Conservation (phyloP, 2,113 vertebrate species). For the Bubo blakistoni region DNA sequence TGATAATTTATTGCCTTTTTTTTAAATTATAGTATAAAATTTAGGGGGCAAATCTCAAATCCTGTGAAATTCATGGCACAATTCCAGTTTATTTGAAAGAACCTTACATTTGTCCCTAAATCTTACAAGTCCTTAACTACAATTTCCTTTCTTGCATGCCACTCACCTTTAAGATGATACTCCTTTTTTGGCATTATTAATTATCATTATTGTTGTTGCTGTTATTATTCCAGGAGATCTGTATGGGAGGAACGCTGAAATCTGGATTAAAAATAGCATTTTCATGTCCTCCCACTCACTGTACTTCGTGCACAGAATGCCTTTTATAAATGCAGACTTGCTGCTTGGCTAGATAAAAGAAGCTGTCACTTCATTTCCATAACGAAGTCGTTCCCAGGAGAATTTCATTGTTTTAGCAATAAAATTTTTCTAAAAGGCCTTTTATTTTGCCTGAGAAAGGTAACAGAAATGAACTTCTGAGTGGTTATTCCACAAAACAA, state of each 20-base stretch:
- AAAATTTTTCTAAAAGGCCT: conserved; percentile 74
- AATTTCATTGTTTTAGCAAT: conserved; percentile 79
- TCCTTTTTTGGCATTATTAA: conserved; percentile 57
- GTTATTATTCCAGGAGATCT: conserved; percentile 69
- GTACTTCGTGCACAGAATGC: conserved; percentile 70
- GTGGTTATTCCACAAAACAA: conserved; percentile 67
- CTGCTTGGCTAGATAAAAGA: conserved; percentile 78
- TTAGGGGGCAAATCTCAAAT: background rate
- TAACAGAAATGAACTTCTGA: conserved; percentile 74
- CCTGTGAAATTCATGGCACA: background rate
- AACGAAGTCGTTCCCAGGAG: conserved; percentile 74
- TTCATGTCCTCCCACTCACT: conserved; percentile 74
- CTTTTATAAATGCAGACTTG: conserved; percentile 79
- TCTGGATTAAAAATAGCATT: conserved; percentile 78
- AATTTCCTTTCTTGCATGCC: conserved; percentile 13
- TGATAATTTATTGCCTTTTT: background rate
- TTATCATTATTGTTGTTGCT: conserved; percentile 72
- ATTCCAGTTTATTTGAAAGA: background rate
- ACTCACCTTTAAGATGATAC: conserved; percentile 61
- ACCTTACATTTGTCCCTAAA: background rate
- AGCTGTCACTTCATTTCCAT: conserved; percentile 77
- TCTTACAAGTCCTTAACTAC: background rate
- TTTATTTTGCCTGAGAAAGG: conserved; percentile 75
- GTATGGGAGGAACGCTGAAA: conserved; percentile 69
- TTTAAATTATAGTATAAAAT: background rate